phyloP scores from a whole-genome alignment of 2,888 invertebrate genomes.

The Epirrhoe alternata region DNA sequence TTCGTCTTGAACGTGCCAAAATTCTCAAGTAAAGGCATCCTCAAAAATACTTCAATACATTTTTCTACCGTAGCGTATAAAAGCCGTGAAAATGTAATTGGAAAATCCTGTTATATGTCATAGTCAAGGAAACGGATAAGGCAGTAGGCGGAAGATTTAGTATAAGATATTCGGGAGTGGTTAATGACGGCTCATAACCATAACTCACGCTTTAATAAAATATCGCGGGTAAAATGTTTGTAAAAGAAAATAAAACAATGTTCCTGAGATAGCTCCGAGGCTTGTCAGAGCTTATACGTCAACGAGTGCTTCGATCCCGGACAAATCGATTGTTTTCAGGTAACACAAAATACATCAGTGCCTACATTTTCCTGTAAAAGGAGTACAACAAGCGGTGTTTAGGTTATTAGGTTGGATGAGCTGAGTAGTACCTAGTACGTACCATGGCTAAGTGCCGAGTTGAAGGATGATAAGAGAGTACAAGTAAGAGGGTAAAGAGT shows the following conservation, averaged over 20 bases:
- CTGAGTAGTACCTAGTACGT: no score
- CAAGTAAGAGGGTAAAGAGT: no score
- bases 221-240: conserved; percentile 3
- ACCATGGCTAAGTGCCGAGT: no score
- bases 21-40: not conserved
- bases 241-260: conserved; percentile 15
- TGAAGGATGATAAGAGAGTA: no score
- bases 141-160: conserved; percentile 28
- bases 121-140: conserved; percentile 17
- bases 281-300: conserved; percentile 5
- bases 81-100: conserved; percentile 8
- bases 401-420: no score
- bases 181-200: conserved; percentile 20
- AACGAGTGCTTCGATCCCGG: conserved; percentile 11
- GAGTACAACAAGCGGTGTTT: not conserved
- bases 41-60: not conserved
- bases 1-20: not conserved
- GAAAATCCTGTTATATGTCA: conserved; percentile 11
- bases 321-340: conserved; percentile 18
- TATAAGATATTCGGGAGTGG: conserved; percentile 7
- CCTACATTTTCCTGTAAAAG: not conserved
- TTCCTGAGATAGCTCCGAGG: conserved; percentile 5
- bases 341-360: not conserved
- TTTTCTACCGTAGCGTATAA: not conserved
- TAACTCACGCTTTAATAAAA: conserved; percentile 22